phyloP scores from a whole-genome alignment of 2,888 invertebrate species.

The Rhimphoctona megacephalus region DNA sequence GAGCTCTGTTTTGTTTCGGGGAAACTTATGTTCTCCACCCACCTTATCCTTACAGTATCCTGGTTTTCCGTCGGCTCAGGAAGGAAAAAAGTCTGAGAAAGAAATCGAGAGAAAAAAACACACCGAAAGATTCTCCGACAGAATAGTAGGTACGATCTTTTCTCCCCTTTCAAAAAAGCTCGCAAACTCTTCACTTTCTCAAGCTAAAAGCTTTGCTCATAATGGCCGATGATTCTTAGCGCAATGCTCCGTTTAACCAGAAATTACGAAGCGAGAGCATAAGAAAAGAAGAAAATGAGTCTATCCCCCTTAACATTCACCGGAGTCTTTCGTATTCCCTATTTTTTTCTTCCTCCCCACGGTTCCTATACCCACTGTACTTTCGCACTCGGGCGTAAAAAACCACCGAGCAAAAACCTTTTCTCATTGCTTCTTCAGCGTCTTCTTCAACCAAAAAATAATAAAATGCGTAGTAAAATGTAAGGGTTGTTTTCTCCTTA shows the following conservation, averaged over 20 bases:
- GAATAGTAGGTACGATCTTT: not conserved
- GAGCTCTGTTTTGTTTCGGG: slow-evolving; percentile 24
- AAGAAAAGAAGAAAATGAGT: slow-evolving; percentile 26
- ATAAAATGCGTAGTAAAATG: slow-evolving; percentile 1
- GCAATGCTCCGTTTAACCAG: slow-evolving; percentile 64
- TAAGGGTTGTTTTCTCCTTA: not conserved
- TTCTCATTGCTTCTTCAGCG: not conserved
- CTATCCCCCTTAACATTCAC: slow-evolving; percentile 7
- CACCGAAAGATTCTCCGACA: slow-evolving; percentile 13
- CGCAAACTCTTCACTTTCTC: slow-evolving; percentile 29
- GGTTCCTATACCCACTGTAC: not conserved
- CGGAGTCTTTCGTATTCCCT: not conserved
- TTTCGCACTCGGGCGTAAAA: slow-evolving; percentile 1
- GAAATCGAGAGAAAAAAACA: not conserved
- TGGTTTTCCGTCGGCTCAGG: slow-evolving; percentile 12
- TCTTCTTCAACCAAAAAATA: not conserved
- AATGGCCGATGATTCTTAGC: slow-evolving; percentile 66
- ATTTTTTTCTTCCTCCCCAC: not conserved
- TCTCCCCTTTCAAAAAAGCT: slow-evolving; percentile 23
- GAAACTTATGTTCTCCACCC: slow-evolving; percentile 14
- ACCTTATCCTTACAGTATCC: slow-evolving; percentile 5
- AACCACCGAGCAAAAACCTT: not conserved
- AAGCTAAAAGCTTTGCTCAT: slow-evolving; percentile 52
- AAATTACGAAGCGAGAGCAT: slow-evolving; percentile 36
- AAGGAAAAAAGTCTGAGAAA: slow-evolving; percentile 22